Base-by-base conservation (phyloP, 2,113 vertebrate genomes). In the Stegostoma tigrinum region DNA sequence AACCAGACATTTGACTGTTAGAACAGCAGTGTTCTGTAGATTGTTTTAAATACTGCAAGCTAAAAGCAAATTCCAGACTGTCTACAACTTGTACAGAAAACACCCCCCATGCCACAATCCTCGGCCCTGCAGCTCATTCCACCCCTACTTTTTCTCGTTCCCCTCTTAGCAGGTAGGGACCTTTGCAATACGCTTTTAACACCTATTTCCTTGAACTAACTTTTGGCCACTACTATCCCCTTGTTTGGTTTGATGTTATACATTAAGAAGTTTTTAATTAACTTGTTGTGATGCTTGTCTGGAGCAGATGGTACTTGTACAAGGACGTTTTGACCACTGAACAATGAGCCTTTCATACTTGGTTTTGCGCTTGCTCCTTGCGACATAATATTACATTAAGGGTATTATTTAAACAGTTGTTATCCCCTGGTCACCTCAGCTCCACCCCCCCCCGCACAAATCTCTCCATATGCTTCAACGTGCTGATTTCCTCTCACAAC, bases 61-160 rank as follows among this genome's bases (percentile, higher is more conserved):
- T 61, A 64, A 89, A 83, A 89, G 64, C 30, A 91, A 66, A 91
- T 91, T 91, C 89, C 48, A 52, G 85, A 24, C 85, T 45, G 14
- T 15, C 94, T 61, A 87, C 87, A 67, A 95, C 61, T 42, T n/a
- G 8, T n/a, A 8, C 42, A 96, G 75, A 95, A 66, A 89, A 89
- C 83, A n/a, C 45, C 95, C 94, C 94, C 96, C 12, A 55, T 75
- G 1, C 61, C 7, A 66, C 1, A 75, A 75, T 7, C 27, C 52
- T 89, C 48, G 12, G 27, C 64, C 38, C 7, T n/a, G 10, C 24
- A 12, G 45, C 23, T 23, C 83, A 86, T 12, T 34, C 5, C n/a
- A 1, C 42, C 42, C 30, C 7, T 80, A 27, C 34, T 27, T n/a
- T 27, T n/a, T 70, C 23, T 14, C 34, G 14, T 3, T 3, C 34